These are phyloP conservation scores for Schlechtendalia chinensis DNA, from an alignment of 1,140 invertebrate genomes.

Conservation along the genomic window DNA sequence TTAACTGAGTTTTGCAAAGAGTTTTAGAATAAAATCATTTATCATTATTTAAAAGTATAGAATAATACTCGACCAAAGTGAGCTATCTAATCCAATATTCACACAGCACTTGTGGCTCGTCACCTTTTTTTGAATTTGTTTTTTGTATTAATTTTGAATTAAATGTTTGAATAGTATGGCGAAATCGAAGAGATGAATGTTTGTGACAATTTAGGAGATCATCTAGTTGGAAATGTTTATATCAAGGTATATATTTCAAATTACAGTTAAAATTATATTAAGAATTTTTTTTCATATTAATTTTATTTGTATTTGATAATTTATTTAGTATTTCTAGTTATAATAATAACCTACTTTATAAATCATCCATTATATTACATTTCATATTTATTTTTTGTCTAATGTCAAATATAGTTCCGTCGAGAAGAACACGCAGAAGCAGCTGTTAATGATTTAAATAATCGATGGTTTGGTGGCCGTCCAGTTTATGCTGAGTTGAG, in stretches of 20 bases:
- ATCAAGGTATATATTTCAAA: constrained; percentile 71
- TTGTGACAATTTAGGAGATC: constrained; percentile 97
- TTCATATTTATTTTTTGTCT: constrained; percentile 5
- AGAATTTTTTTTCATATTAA: too few species aligned
- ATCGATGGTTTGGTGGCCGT: constrained; percentile 98
- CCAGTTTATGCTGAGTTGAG: constrained; percentile 97
- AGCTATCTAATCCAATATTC: too few species aligned
- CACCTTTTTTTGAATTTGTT: neutral
- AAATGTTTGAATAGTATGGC: constrained; percentile 70
- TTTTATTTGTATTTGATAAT: neutral
- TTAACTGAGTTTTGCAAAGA: too few species aligned
- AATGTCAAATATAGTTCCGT: constrained; percentile 69
- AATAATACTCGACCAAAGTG: too few species aligned
- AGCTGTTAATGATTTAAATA: constrained; percentile 93
- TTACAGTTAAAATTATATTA: too few species aligned
- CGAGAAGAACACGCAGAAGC: constrained; percentile 97
- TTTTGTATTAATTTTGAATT: constrained; percentile 1
- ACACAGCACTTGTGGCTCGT: too few species aligned
- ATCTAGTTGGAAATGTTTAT: constrained; percentile 97
- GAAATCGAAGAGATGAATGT: constrained; percentile 99
- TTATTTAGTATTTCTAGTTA: neutral
- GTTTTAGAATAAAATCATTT: too few species aligned
- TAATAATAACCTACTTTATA: neutral
- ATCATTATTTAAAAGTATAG: too few species aligned
- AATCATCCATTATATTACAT: neutral